phyloP scores from a whole-genome alignment of 2,113 vertebrate species.

The Atlantisia rogersi region DNA sequence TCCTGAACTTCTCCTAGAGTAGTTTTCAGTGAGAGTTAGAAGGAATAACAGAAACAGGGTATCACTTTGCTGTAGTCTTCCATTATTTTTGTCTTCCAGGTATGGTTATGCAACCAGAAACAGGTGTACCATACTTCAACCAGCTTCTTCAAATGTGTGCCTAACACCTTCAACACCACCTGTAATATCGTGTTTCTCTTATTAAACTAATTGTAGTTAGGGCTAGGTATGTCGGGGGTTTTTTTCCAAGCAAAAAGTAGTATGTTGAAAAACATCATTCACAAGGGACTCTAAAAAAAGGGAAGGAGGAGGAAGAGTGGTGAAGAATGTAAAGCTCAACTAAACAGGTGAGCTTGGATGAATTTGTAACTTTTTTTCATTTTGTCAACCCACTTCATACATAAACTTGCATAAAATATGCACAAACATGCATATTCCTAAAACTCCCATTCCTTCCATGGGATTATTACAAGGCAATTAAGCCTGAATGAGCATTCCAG shows the following conservation, averaged over 20 bases:
- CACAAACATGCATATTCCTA: neutral
- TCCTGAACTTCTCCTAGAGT: neutral
- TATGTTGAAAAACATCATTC: neutral
- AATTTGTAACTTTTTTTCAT: neutral
- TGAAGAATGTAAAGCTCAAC: neutral
- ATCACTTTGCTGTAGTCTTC: neutral
- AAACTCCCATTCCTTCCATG: neutral
- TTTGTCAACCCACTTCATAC: neutral
- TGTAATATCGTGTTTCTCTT: neutral
- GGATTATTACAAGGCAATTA: neutral
- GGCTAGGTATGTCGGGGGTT: neutral
- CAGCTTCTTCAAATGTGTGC: neutral
- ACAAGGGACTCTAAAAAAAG: neutral
- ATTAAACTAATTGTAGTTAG: neutral
- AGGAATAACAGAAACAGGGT: neutral
- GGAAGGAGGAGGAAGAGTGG: neutral
- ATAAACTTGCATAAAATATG: neutral
- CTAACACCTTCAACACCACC: neutral
- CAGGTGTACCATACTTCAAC: accelerated
- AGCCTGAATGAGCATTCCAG: neutral
- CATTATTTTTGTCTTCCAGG: neutral
- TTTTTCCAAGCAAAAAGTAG: neutral
- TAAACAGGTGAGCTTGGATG: neutral
- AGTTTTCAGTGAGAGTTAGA: neutral
- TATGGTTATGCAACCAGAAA: neutral